Conservation (phyloP, 2,113 vertebrate species). For the Hystrix brachyura region DNA sequence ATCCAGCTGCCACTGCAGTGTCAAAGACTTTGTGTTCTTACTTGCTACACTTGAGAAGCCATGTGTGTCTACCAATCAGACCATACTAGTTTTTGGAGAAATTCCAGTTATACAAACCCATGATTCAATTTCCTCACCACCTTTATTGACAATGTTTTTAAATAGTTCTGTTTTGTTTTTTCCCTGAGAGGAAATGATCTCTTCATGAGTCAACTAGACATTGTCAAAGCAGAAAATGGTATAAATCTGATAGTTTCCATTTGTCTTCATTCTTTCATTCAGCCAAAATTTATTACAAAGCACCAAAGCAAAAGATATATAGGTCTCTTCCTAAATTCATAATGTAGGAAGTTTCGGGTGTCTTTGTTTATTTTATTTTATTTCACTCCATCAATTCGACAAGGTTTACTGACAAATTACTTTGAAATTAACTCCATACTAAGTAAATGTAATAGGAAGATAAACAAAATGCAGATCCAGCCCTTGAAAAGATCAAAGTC, state of each 20-base stretch:
- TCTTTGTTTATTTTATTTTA: conserved; percentile 22
- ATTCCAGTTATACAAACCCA: conserved; percentile 78
- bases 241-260: conserved; percentile 9
- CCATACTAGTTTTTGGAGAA: conserved; percentile 77
- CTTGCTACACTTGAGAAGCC: conserved; percentile 74
- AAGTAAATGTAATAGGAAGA: conserved; percentile 49
- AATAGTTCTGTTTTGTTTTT: conserved; percentile 77
- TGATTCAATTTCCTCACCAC: conserved; percentile 71
- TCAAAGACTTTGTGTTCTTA: conserved; percentile 66
- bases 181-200: conserved; percentile 69
- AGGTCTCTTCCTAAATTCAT: background rate
- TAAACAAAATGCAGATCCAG: background rate
- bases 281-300: conserved; percentile 50
- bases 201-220: conserved; percentile 70
- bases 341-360: conserved; percentile 8
- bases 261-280: conserved; percentile 49
- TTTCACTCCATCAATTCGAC: conserved; percentile 56
- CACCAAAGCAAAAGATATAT: conserved; percentile 28
- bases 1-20: background rate
- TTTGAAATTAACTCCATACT: background rate
- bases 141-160: conserved; percentile 71
- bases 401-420: conserved; percentile 31
- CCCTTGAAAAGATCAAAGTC: background rate
- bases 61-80: conserved; percentile 78
- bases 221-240: conserved; percentile 56